A percentile compares a stretch with the other conserved stretches of the same genome.
These are phyloP conservation scores for Terebella lapidaria DNA, from an alignment of 2,888 invertebrate species.

Conservation along the genomic window DNA sequence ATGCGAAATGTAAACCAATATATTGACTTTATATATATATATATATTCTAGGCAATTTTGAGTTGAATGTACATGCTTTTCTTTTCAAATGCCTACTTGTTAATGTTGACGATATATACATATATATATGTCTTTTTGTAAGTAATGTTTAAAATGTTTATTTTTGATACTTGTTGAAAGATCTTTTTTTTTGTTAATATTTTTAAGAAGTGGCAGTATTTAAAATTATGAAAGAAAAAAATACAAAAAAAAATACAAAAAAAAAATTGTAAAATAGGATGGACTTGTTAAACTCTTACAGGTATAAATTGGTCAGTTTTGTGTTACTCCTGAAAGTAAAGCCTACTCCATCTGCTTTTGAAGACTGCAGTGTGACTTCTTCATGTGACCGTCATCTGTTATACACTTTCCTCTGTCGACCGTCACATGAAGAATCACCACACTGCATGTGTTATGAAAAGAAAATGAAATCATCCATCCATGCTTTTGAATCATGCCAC, in stretches of 20 bases:
- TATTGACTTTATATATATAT: neutral
- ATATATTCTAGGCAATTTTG: neutral
- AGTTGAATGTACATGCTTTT: neutral
- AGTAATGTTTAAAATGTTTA: constrained; percentile 8
- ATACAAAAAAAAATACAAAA: neutral
- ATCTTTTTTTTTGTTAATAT: constrained; percentile 13
- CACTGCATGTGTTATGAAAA: too few relatives aligned
- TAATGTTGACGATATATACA: constrained; percentile 7
- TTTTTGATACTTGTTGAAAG: constrained; percentile 14
- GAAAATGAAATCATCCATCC: too few relatives aligned
- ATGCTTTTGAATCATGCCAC: too few relatives aligned
- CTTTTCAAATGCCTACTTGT: constrained; percentile 3
- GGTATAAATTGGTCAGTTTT: neutral
- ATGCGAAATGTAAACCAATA: neutral
- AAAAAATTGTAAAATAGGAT: neutral
- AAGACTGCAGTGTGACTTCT: too few relatives aligned
- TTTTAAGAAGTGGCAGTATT: constrained; percentile 9
- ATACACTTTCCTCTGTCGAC: too few relatives aligned
- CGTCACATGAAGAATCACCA: too few relatives aligned
- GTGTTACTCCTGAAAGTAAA: too few relatives aligned
- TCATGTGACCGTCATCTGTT: too few relatives aligned
- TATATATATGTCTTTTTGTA: constrained; percentile 7
- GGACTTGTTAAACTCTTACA: neutral
- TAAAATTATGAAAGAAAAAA: constrained; percentile 5
- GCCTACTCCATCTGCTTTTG: neutral